Evolutionary conservation across 2,888 invertebrate species (phyloP), one percentile per base, ranked within the genome.

Genomic region (Melipona bicolor): DNA sequence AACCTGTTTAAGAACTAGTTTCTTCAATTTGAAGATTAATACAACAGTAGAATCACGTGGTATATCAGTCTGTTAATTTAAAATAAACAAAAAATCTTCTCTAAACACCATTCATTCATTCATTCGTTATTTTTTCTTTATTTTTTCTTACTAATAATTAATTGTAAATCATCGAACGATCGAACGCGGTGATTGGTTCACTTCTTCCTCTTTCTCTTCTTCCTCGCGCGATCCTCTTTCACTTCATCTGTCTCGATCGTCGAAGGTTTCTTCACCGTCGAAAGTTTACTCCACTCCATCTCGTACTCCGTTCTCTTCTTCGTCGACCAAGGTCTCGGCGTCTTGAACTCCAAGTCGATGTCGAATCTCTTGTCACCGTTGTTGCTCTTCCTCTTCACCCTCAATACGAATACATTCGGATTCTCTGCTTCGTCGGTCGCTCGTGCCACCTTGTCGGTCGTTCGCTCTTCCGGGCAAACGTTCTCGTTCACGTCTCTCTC

Each of bases 331-430:
- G 94, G 94, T 52, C 93, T 87, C 0, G 94, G 92, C 3, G 92
- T 83, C 15, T 89, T 89, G 56, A 93, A 93, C 72, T 94, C 94
- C 4, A 94, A 61, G 56, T 94, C 92, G 11, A 94, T 82, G 32
- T 91, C 92, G 11, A 88, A 88, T 52, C 83, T 90, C 43, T 88
- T 90, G 0, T 91, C 90, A 1, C 84, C 87, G 2, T 88, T 85
- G 3, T 87, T 84, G 17, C 87, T 85, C 56, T 81, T 91, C 73
- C 91, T 93, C 54, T 87, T 88, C 36, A 94, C 91, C 72, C 90
- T 91, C 9, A 94, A 81, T 0, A 92, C 27, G 72, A 94, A 94
- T 32, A 93, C 90, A 81, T 94, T 94, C 0, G 94, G 94, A 89
- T 94, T 94, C 52, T 92, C 92, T 50, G 92, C 91, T 3, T 21